Evolutionary conservation across 1,140 invertebrate genomes (phyloP).

Genomic region (Microvelia longipes): DNA sequence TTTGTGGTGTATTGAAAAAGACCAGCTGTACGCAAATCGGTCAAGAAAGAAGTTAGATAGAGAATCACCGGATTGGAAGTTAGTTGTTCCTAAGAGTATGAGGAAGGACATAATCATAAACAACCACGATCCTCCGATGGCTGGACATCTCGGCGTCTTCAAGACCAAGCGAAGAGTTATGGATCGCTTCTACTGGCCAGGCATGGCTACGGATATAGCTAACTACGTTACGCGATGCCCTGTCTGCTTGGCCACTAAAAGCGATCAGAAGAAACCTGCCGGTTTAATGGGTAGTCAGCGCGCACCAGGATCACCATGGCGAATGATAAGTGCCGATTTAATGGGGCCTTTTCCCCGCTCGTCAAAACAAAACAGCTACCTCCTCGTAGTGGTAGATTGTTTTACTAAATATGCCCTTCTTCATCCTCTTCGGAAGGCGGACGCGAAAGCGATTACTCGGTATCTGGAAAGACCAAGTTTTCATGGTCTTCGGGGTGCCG

Average conservation of each 20-base stretch:
- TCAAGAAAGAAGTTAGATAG: background rate
- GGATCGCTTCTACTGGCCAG: conserved; percentile 17
- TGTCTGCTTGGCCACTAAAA: conserved; percentile 9
- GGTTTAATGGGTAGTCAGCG: conserved; percentile 7
- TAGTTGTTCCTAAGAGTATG: conserved; percentile 19
- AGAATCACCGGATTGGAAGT: conserved; percentile 21
- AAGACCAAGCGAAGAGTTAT: conserved; percentile 24
- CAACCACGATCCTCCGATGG: conserved; percentile 20
- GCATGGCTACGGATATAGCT: conserved; percentile 10
- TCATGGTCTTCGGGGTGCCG: background rate
- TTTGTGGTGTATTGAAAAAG: background rate
- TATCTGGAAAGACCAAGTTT: background rate
- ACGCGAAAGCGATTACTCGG: background rate
- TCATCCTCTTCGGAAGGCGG: conserved; percentile 17
- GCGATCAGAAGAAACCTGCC: background rate
- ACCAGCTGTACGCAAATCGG: background rate
- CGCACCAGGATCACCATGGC: conserved; percentile 10
- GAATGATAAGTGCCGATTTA: conserved; percentile 22
- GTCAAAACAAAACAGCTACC: conserved; percentile 18
- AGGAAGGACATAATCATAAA: conserved; percentile 17
- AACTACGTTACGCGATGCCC: conserved; percentile 8
- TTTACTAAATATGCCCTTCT: conserved; percentile 30
- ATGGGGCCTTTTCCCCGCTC: conserved; percentile 30
- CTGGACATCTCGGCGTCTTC: conserved; percentile 27
- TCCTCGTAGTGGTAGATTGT: conserved; percentile 29